Percentiles rank a stretch among this genome's conserved stretches.
Conservation (phyloP, 2,113 vertebrate genomes). For the Hypomesus transpacificus region DNA sequence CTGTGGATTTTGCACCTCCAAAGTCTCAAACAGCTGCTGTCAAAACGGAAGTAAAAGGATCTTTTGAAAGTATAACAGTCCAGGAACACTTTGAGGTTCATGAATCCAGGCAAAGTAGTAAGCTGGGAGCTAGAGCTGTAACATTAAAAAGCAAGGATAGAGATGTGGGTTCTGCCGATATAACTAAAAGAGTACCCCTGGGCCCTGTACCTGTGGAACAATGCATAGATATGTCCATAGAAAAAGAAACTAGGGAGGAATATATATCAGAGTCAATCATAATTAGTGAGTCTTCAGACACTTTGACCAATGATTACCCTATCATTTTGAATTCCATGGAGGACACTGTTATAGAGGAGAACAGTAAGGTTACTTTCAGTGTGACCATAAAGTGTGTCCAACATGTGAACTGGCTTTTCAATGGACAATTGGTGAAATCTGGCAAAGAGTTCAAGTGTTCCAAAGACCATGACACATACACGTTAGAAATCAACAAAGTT, state of each 20-base stretch:
- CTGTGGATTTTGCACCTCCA: conserved; percentile 35
- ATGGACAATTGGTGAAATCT: conserved; percentile 77
- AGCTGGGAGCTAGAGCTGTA: conserved; percentile 46
- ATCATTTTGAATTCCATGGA: conserved; percentile 65
- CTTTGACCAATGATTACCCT: conserved; percentile 46
- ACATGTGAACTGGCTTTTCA: conserved; percentile 84
- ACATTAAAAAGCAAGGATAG: conserved; percentile 52
- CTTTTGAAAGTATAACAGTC: conserved; percentile 44
- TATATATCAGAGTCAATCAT: conserved; percentile 51
- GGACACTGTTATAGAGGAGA: conserved; percentile 72
- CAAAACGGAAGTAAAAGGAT: conserved; percentile 51
- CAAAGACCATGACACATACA: conserved; percentile 76
- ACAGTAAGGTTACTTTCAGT: conserved; percentile 60
- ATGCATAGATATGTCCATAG: conserved; percentile 44
- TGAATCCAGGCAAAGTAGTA: conserved; percentile 50
- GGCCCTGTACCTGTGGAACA: conserved; percentile 41
- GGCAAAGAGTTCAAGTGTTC: conserved; percentile 90
- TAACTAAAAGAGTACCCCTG: conserved; percentile 28
- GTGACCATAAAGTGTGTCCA: conserved; percentile 71
- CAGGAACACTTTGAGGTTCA: conserved; percentile 45
- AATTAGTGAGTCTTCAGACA: conserved; percentile 41
- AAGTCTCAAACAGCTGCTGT: conserved; percentile 51
- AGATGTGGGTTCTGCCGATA: conserved; percentile 38
- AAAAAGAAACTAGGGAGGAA: conserved; percentile 61
- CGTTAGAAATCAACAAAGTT: conserved; percentile 75